Percentiles rank a stretch among this genome's conserved stretches.
Conservation (phyloP, 2,113 vertebrate species). For the Ptychochromis oligacanthus region DNA sequence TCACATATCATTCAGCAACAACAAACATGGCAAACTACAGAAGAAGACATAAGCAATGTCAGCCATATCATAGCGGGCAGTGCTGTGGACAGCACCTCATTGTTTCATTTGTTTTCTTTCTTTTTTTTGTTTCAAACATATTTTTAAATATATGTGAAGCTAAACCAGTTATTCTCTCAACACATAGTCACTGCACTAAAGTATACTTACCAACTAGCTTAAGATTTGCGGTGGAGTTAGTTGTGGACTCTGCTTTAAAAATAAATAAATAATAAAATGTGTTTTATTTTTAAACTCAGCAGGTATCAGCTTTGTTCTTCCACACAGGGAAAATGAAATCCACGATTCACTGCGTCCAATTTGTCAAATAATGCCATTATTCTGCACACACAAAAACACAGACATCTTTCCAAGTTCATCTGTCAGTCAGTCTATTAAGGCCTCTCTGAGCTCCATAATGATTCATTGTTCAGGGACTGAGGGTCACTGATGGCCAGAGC, state of each 20-base stretch:
- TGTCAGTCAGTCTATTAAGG: slow-evolving; percentile 77
- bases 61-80: not conserved
- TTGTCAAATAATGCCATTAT: slow-evolving; percentile 22
- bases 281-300: not conserved
- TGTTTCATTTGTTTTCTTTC: not conserved
- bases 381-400: slow-evolving; percentile 23
- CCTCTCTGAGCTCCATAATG: slow-evolving; percentile 70
- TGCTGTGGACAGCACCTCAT: not conserved
- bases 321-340: not conserved
- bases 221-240: not conserved
- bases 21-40: not conserved
- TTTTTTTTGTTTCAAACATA: no score
- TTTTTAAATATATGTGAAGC: no score
- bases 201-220: not conserved
- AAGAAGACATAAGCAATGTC: not conserved
- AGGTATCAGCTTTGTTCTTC: slow-evolving; percentile 9
- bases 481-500: slow-evolving; percentile 74
- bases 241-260: not conserved
- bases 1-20: not conserved
- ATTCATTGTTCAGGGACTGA: slow-evolving; percentile 75
- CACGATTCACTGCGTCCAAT: not conserved
- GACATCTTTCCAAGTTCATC: slow-evolving; percentile 63
- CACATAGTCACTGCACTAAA: not conserved
- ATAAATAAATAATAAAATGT: no score
- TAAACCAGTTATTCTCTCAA: not conserved